Conservation (phyloP, 2,888 invertebrate species). For the Iphiclides podalirius region DNA sequence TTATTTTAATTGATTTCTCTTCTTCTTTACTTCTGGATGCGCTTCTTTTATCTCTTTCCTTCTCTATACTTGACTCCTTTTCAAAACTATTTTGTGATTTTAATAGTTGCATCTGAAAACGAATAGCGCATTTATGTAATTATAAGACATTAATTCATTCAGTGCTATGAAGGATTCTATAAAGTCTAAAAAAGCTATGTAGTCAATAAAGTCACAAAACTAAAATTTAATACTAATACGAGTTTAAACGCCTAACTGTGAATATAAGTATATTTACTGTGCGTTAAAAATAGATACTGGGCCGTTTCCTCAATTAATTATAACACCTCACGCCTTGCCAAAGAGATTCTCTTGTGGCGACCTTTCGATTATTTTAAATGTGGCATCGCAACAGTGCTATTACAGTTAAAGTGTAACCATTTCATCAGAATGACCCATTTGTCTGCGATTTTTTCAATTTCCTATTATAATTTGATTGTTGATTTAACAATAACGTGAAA, state of each 20-base stretch:
- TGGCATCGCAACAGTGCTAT: slow-evolving; percentile 44
- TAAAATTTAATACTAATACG: too few species aligned
- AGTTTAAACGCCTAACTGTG: too few species aligned
- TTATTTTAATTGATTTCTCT: slow-evolving; percentile 50
- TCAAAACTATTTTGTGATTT: slow-evolving; percentile 77
- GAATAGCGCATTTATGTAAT: too few species aligned
- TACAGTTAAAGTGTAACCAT: slow-evolving; percentile 34
- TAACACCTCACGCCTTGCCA: slow-evolving; percentile 55
- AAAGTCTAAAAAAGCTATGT: too few species aligned
- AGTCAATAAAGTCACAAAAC: too few species aligned
- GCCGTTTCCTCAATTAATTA: slow-evolving; percentile 62
- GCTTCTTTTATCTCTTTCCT: slow-evolving; percentile 70
- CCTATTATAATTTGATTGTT: too few species aligned
- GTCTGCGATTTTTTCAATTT: not conserved
- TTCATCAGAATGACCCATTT: slow-evolving; percentile 52
- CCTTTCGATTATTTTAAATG: slow-evolving; percentile 71
- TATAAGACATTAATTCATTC: too few species aligned
- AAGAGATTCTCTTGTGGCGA: slow-evolving; percentile 57
- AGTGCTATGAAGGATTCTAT: too few species aligned
- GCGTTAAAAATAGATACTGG: slow-evolving; percentile 6
- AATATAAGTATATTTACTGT: too few species aligned
- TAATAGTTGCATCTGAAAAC: slow-evolving; percentile 76
- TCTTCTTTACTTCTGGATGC: slow-evolving; percentile 70
- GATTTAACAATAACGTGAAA: too few species aligned
- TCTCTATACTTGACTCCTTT: slow-evolving; percentile 73